These are phyloP conservation scores for Sesia bembeciformis DNA, from an alignment of 2,888 invertebrate species.

Conservation along the genomic window DNA sequence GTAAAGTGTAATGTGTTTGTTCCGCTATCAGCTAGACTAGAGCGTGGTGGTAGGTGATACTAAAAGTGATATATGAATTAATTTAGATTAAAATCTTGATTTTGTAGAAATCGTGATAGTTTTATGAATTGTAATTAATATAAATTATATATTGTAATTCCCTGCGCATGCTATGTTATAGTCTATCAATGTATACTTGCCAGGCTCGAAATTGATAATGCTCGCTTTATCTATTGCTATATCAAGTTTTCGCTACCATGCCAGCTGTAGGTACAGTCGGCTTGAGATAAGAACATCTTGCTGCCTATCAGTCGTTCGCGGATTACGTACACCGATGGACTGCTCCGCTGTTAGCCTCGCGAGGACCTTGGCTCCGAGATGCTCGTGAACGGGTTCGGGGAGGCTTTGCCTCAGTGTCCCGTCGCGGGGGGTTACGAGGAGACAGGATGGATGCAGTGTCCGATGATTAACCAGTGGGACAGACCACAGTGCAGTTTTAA, in stretches of 20 bases:
- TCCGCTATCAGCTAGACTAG: no score
- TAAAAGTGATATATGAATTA: no score
- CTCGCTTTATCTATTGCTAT: slow-evolving; percentile 44
- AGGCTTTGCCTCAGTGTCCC: slow-evolving; percentile 34
- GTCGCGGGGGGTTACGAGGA: slow-evolving; percentile 38
- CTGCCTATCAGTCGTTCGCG: slow-evolving; percentile 58
- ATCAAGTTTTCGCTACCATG: slow-evolving; percentile 59
- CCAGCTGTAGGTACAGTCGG: slow-evolving; percentile 32
- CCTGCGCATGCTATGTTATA: no score
- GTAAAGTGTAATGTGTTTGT: no score
- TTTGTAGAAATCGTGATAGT: no score
- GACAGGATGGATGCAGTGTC: slow-evolving; percentile 47
- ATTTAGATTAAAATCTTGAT: no score
- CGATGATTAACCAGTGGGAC: slow-evolving; percentile 42
- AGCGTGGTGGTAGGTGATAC: no score
- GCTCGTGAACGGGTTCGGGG: slow-evolving; percentile 36
- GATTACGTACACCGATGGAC: slow-evolving; percentile 64
- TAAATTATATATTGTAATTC: no score
- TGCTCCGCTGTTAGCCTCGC: slow-evolving; percentile 20
- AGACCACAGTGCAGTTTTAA: slow-evolving; percentile 29
- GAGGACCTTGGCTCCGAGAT: slow-evolving; percentile 27
- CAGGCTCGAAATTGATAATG: slow-evolving; percentile 24
- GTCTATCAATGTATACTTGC: slow-evolving; percentile 10
- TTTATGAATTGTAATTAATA: no score
- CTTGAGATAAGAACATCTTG: slow-evolving; percentile 59